A percentile compares a stretch with the other conserved stretches of the same genome.
Conservation (phyloP, 2,888 invertebrate species). For the Ennomos erosarius region DNA sequence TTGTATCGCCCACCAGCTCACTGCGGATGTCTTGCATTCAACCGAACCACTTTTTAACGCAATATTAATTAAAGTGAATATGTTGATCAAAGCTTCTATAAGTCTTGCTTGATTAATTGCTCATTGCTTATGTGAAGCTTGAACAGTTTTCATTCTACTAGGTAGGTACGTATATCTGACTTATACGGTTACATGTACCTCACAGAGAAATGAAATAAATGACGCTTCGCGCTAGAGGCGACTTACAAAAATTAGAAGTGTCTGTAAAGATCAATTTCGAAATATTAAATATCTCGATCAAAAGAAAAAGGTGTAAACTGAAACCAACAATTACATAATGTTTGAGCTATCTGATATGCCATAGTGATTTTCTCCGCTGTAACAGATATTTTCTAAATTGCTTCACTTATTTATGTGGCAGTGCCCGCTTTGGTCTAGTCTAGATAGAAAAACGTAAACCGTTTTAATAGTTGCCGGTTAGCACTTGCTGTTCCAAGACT, state of each 20-base stretch:
- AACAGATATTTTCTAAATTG: conserved; percentile 29
- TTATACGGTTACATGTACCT: too few species aligned
- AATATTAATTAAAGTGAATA: conserved; percentile 20
- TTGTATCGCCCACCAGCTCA: conserved; percentile 41
- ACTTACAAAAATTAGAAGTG: conserved; percentile 2
- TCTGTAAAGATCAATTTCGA: conserved; percentile 25
- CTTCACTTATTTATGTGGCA: conserved; percentile 22
- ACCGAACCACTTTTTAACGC: conserved; percentile 23
- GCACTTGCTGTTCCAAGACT: conserved; percentile 51
- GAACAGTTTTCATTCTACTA: conserved; percentile 9
- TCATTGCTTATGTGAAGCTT: conserved; percentile 16
- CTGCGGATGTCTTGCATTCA: conserved; percentile 33
- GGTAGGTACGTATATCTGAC: too few species aligned
- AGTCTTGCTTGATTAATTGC: conserved; percentile 23
- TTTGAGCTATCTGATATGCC: conserved; percentile 34
- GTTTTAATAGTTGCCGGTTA: conserved; percentile 50
- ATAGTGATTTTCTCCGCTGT: conserved; percentile 25
- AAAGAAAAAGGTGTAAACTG: conserved; percentile 24
- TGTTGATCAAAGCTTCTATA: conserved; percentile 23
- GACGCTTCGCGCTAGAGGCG: background rate
- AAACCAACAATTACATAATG: conserved; percentile 29
- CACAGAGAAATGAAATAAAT: too few species aligned
- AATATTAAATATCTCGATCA: conserved; percentile 27
- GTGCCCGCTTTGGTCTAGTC: conserved; percentile 41
- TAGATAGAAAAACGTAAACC: conserved; percentile 46